These are phyloP conservation scores for Formica exsecta DNA, from an alignment of 1,140 invertebrate species.

Conservation along the genomic window DNA sequence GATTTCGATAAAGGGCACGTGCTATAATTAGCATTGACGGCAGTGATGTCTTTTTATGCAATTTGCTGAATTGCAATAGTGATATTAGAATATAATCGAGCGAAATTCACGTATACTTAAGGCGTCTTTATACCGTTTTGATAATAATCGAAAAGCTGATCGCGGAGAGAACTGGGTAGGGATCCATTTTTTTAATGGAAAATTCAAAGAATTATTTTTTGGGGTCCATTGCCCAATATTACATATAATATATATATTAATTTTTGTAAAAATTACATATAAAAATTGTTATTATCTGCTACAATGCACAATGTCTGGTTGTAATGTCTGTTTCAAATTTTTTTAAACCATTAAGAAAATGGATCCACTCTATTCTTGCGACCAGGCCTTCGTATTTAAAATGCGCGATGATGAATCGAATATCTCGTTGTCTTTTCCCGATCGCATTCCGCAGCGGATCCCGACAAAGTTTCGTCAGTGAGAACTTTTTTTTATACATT, in stretches of 20 bases:
- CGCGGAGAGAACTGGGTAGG: neutral
- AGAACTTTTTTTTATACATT: conserved; percentile 82
- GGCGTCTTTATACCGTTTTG: conserved; percentile 56
- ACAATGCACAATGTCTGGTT: neutral
- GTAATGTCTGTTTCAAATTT: neutral
- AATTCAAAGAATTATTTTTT: neutral
- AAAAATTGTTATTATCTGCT: no score
- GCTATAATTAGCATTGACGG: neutral
- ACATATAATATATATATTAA: neutral
- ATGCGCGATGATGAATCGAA: neutral
- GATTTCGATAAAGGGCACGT: neutral
- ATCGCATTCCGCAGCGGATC: conserved; percentile 48
- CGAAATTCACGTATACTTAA: conserved; percentile 22
- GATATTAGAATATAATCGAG: conserved; percentile 66
- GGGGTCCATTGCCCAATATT: neutral
- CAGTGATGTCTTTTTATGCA: neutral
- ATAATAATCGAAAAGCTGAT: conserved; percentile 29
- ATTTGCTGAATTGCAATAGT: conserved; percentile 50
- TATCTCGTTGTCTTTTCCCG: conserved; percentile 12
- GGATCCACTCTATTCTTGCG: neutral
- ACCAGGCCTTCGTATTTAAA: conserved; percentile 1
- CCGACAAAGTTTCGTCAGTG: conserved; percentile 64
- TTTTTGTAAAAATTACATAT: neutral
- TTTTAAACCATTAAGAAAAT: neutral
- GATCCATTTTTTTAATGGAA: neutral